Evolutionary conservation across 2,888 invertebrate species (phyloP).

Genomic region (Ophonus ardosiacus): DNA sequence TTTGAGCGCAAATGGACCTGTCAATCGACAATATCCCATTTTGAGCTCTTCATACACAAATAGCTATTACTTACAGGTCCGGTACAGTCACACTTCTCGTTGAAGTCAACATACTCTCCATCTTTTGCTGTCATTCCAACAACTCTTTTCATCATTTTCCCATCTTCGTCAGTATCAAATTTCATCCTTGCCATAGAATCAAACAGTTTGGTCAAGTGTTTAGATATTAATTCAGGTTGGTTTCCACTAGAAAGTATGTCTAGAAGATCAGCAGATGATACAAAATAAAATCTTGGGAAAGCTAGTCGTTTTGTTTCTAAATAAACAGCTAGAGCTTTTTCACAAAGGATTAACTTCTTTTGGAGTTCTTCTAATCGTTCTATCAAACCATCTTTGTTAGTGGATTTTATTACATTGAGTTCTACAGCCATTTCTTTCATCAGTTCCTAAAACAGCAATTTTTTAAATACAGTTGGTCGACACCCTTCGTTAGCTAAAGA

Average conservation of each 20-base stretch:
- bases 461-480: not conserved
- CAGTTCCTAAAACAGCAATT: conserved; percentile 77
- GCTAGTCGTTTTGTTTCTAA: conserved; percentile 97
- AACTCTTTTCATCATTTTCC: conserved; percentile 79
- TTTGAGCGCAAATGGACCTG: no score
- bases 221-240: conserved; percentile 91
- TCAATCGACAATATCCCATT: no score
- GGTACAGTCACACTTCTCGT: conserved; percentile 87
- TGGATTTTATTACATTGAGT: conserved; percentile 93
- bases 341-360: conserved; percentile 91
- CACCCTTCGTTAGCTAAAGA: no score
- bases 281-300: conserved; percentile 97
- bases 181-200: conserved; percentile 94
- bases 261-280: conserved; percentile 95
- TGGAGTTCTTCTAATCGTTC: conserved; percentile 89
- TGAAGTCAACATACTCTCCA: conserved; percentile 93
- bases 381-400: conserved; percentile 90
- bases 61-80: conserved; percentile 88
- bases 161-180: conserved; percentile 81
- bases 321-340: conserved; percentile 97
- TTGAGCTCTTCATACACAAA: no score
- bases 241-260: conserved; percentile 98
- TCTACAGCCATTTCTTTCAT: conserved; percentile 88
- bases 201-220: conserved; percentile 96
- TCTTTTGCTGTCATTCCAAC: conserved; percentile 96